Evolutionary conservation across 2,113 vertebrate species (phyloP), one percentile per base, ranked within the genome.

Genomic region (Limnothrissa miodon): DNA sequence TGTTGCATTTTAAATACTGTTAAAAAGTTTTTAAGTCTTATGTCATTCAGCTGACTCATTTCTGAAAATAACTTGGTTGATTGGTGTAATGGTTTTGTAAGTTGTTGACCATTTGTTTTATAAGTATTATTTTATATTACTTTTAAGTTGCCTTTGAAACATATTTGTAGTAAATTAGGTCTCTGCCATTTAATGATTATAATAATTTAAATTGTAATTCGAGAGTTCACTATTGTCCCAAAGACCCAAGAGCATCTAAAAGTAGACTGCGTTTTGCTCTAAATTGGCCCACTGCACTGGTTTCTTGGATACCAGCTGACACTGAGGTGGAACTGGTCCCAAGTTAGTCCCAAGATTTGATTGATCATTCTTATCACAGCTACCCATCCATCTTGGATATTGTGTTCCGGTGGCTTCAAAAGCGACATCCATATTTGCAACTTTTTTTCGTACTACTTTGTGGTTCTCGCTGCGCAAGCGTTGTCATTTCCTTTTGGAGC

Each of bases 401-500:
- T 33, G 4, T 36, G 66, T 29, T 74, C 15, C 36, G 66, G 62
- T 70, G 62, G 29, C 62, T 36, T 70, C 29, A 36, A 70, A 70
- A 33, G 62, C 62, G 11, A 10, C 11, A 13, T 11, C 25, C 66
- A 17, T 74, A 74, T 36, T 74, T 56, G 5, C 19, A 53, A 23
- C 1, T 19, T 21, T 11, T 36, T 74, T 74, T 36, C 13, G 25
- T 29, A 11, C 29, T 33, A 11, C 66, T 36, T 74, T 39, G 66
- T 39, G 66, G 66, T 2, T 33, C 66, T 74, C 7, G 6, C 25
- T 13, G 11, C 1, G 11, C 17, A 19, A 23, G 66, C 66, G 29
- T 17, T 74, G 66, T 74, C 66, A 74, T 74, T 74, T 74, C 66
- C 66, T 74, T n/a, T 33, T 74, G 66, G 66, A 74, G 66, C 56